Conservation (phyloP, 2,888 invertebrate species). For the Epistrophe grossulariae region DNA sequence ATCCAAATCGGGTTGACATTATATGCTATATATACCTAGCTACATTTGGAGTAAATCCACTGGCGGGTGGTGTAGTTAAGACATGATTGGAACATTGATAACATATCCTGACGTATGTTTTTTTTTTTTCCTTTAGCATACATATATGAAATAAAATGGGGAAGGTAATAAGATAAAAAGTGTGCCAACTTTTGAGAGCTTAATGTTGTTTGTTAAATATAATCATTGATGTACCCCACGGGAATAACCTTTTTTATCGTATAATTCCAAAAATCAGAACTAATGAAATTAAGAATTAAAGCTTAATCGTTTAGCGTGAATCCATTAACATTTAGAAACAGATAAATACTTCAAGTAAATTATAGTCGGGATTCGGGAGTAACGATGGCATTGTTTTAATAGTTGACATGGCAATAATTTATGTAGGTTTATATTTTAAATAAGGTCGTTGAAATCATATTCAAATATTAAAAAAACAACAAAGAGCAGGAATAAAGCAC, state of each 20-base stretch:
- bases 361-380: no score
- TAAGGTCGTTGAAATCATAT: no score
- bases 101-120: slow-evolving; percentile 21
- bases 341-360: no score
- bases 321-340: no score
- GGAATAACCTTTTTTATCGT: neutral
- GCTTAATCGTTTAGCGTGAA: neutral
- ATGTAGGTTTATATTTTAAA: no score
- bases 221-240: neutral
- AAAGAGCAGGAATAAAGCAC: no score
- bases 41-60: neutral
- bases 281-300: neutral
- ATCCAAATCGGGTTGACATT: neutral
- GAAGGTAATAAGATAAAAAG: neutral
- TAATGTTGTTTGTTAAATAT: neutral
- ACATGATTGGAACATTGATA: slow-evolving; percentile 3
- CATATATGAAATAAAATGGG: no score
- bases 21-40: no score
- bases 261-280: neutral
- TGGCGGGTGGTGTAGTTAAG: neutral
- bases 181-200: neutral
- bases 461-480: no score
- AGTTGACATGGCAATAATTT: no score
- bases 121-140: neutral
- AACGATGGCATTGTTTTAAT: no score